Evolutionary conservation across 2,113 vertebrate species (phyloP).

Genomic region (Cyphomyrus plagiostoma): DNA sequence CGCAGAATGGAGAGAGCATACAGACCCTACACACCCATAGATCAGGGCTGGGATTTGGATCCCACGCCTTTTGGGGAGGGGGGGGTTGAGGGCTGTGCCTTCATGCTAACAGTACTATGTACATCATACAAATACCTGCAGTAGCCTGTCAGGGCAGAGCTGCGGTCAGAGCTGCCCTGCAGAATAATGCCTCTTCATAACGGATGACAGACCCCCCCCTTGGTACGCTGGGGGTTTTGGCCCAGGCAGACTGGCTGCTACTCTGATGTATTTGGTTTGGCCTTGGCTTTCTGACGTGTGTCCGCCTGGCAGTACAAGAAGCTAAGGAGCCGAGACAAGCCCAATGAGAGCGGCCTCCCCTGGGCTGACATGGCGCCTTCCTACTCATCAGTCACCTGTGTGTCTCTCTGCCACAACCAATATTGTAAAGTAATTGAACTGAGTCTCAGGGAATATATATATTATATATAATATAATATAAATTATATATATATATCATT

Average conservation of each 20-base stretch:
- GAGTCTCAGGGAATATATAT: background rate
- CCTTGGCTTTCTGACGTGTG: background rate
- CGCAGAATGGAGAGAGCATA: background rate
- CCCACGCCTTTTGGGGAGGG: background rate
- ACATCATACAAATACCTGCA: background rate
- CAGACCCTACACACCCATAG: background rate
- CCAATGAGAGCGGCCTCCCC: background rate
- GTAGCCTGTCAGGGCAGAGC: background rate
- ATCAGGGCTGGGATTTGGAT: background rate
- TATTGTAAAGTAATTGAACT: background rate
- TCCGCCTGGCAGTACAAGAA: background rate
- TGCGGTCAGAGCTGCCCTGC: background rate
- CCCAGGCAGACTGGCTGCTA: background rate
- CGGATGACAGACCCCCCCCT: background rate
- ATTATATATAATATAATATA: too few relatives aligned
- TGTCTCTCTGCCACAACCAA: background rate
- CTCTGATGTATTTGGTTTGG: background rate
- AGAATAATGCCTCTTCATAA: background rate
- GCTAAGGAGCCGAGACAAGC: background rate
- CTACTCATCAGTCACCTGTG: background rate
- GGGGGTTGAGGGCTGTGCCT: background rate
- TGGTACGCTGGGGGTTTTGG: background rate
- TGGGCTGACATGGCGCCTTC: background rate
- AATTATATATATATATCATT: background rate
- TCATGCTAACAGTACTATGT: background rate